Percentiles rank a stretch among this genome's conserved stretches.
Conservation (phyloP, 2,113 vertebrate genomes). For the Cinclus cinclus region DNA sequence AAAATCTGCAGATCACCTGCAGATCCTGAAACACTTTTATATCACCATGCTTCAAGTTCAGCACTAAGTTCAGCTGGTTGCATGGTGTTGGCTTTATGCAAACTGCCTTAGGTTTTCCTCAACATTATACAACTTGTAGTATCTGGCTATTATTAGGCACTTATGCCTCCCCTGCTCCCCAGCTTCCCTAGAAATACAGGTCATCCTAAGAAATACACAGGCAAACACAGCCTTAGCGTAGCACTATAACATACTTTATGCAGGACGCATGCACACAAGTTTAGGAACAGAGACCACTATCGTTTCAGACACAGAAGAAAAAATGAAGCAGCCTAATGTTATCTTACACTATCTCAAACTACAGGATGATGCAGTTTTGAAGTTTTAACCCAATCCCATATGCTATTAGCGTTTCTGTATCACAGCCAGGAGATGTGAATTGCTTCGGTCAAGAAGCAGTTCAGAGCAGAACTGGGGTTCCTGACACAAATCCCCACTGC, state of each 20-base stretch:
- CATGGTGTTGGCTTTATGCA: accelerated
- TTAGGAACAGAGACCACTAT: not conserved
- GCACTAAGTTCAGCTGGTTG: not conserved
- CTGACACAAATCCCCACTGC: accelerated
- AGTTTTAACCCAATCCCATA: not conserved
- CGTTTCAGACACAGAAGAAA: not conserved
- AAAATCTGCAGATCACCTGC: not conserved
- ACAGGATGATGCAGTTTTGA: not conserved
- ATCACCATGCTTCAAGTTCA: accelerated
- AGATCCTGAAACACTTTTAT: not conserved
- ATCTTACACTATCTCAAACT: not conserved
- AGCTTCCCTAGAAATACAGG: not conserved
- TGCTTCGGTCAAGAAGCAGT: not conserved
- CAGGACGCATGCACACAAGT: accelerated
- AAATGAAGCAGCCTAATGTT: not conserved
- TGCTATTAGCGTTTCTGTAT: not conserved
- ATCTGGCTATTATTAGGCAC: not conserved
- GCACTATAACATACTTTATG: not conserved
- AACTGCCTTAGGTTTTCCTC: not conserved
- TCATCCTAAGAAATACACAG: not conserved
- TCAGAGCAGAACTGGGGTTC: not conserved
- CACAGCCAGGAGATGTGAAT: accelerated
- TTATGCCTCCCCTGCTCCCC: not conserved
- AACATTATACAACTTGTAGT: not conserved
- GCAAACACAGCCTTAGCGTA: not conserved